A percentile compares a stretch with the other conserved stretches of the same genome.
Conservation (phyloP, 2,113 vertebrate species). For the Pygoscelis antarcticus region DNA sequence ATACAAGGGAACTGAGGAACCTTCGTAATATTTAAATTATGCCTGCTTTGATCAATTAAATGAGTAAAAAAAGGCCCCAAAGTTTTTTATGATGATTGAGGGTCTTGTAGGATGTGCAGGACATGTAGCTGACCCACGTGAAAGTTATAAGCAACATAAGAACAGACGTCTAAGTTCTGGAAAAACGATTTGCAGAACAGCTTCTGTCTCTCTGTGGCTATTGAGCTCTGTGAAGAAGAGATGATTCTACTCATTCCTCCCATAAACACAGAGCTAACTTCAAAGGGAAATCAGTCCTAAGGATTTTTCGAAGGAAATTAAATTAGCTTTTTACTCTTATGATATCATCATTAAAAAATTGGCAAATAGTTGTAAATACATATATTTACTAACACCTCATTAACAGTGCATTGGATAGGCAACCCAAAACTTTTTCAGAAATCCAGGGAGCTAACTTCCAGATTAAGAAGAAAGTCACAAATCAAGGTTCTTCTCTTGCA, state of each 20-base stretch:
- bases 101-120: background rate
- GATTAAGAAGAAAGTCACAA: background rate
- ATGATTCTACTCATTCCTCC: background rate
- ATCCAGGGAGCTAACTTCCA: background rate
- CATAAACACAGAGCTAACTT: background rate
- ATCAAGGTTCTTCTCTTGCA: background rate
- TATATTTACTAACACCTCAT: background rate
- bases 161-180: background rate
- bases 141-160: background rate
- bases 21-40: background rate
- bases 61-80: background rate
- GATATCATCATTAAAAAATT: background rate
- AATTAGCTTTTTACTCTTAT: background rate
- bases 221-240: background rate
- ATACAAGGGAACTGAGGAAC: background rate
- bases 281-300: background rate
- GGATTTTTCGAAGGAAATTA: background rate
- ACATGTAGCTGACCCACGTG: background rate
- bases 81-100: background rate
- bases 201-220: background rate
- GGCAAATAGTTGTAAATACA: background rate
- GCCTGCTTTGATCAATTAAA: background rate
- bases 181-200: background rate
- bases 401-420: fast-evolving
- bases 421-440: background rate